Base-by-base conservation (phyloP, 2,113 vertebrate genomes). In the Atractosteus spatula region DNA sequence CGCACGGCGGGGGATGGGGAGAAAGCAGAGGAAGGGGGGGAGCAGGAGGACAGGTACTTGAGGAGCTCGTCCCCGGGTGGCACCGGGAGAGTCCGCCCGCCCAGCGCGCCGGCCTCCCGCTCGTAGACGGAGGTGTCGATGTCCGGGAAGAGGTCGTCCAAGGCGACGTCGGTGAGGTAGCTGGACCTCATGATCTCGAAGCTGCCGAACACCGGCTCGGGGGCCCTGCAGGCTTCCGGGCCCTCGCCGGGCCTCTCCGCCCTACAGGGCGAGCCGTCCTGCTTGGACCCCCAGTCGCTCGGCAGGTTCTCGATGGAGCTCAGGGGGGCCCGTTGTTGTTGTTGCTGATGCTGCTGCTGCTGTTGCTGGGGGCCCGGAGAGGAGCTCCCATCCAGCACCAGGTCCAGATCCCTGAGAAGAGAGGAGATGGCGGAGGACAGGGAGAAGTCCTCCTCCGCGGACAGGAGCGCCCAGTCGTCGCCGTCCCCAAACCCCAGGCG, bases 141-240 rank as follows among this genome's bases (percentile, higher is more conserved):
- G 79, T 95, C 92, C 70, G 91, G 78, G 45, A 95, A 93, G 69
- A 92, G 84, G 66, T 94, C 90, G 66, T 94, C 92, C 29, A 92
- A 78, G 4, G 82, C 80, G 3, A 90, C 71, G 17, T 92, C 90
- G 0, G 84, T 82, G 14, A 92, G 77, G 76, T 90, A 92, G 55
- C 82, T 80, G 68, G 87, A 85, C 16, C 80, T 83, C 79, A 86
- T 81, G 10, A 74, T 80, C 68, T 92, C 92, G 29, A 88, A 76
- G 74, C 83, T 83, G 44, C 66, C 74, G 3, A 79, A 78, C 6
- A 70, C 44, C 0, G 77, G 47, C 12, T 85, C 80, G 0, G 63
- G 16, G 3, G 43, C 12, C 55, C 62, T 70, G 10, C 65, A 51
- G 3, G 16, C 66, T 7, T 65, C 66, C 6, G 64, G 8, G 8